A percentile compares a stretch with the other conserved stretches of the same genome.
These are phyloP conservation scores for Hypsopygia costalis DNA, from an alignment of 2,888 invertebrate species.

Conservation along the genomic window DNA sequence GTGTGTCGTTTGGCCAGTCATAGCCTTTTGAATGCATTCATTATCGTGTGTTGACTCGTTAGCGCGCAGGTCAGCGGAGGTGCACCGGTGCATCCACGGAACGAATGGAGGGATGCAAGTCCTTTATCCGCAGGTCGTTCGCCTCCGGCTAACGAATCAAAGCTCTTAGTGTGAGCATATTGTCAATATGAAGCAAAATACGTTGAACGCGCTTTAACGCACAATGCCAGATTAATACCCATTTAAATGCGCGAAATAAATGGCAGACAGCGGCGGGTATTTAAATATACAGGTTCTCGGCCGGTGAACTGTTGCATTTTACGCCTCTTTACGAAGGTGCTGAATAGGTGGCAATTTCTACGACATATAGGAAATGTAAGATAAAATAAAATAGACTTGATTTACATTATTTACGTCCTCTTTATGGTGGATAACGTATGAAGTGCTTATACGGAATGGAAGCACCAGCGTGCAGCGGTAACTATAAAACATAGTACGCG, in stretches of 20 bases:
- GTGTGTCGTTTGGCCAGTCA: constrained; percentile 46
- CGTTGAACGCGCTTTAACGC: constrained; percentile 43
- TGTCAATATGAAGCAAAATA: constrained; percentile 71
- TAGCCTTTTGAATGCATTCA: constrained; percentile 64
- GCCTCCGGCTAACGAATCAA: constrained; percentile 74
- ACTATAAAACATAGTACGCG: constrained; percentile 50
- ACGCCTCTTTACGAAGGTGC: constrained; percentile 18
- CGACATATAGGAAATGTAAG: too few species aligned
- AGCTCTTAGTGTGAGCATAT: constrained; percentile 60
- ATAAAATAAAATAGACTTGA: background rate
- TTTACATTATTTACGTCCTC: background rate
- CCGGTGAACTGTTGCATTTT: constrained; percentile 14
- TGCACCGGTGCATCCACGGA: constrained; percentile 64
- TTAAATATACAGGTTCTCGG: constrained; percentile 28
- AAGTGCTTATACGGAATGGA: constrained; percentile 10
- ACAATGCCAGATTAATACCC: constrained; percentile 70
- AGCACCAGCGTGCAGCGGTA: constrained; percentile 11
- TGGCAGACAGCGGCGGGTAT: constrained; percentile 35
- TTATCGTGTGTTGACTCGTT: constrained; percentile 69
- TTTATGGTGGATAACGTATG: constrained; percentile 9
- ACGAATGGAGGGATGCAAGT: constrained; percentile 65
- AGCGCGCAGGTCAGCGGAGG: constrained; percentile 63
- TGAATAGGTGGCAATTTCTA: constrained; percentile 26
- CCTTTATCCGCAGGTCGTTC: constrained; percentile 71
- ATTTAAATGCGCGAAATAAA: constrained; percentile 69